Evolutionary conservation across 1,140 invertebrate species (phyloP).

Genomic region (Spodoptera litura): DNA sequence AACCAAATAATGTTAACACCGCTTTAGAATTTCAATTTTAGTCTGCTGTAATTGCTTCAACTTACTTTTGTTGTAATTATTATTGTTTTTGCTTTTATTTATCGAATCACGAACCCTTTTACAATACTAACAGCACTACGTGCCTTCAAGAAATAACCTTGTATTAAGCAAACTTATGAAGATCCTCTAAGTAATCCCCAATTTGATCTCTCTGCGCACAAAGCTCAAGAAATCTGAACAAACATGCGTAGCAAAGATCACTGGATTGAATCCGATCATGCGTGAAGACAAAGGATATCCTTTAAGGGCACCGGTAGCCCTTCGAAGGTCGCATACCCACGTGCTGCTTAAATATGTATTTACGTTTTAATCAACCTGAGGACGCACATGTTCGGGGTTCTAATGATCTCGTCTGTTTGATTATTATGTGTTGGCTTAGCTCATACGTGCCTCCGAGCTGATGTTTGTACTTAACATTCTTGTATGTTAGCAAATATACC

Average conservation of each 20-base stretch:
- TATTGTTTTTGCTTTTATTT: too few species aligned
- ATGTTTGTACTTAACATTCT: slow-evolving; percentile 26
- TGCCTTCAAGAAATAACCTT: too few species aligned
- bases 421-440: slow-evolving; percentile 33
- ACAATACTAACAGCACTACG: too few species aligned
- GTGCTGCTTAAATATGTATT: slow-evolving; percentile 46
- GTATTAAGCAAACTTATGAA: neutral
- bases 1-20: too few species aligned
- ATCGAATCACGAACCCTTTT: too few species aligned
- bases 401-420: slow-evolving; percentile 42
- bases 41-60: neutral
- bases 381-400: slow-evolving; percentile 40
- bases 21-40: too few species aligned
- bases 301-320: slow-evolving; percentile 35
- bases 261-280: slow-evolving; percentile 16
- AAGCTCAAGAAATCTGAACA: neutral
- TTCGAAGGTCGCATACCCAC: slow-evolving; percentile 45
- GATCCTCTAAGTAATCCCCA: neutral
- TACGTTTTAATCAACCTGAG: slow-evolving; percentile 43
- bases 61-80: neutral
- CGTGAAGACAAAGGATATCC: slow-evolving; percentile 39
- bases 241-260: slow-evolving; percentile 8
- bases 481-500: slow-evolving; percentile 9
- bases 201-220: neutral
- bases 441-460: slow-evolving; percentile 4